Evolutionary conservation across 2,113 vertebrate genomes (phyloP).

Genomic region (Symphodus melops): DNA sequence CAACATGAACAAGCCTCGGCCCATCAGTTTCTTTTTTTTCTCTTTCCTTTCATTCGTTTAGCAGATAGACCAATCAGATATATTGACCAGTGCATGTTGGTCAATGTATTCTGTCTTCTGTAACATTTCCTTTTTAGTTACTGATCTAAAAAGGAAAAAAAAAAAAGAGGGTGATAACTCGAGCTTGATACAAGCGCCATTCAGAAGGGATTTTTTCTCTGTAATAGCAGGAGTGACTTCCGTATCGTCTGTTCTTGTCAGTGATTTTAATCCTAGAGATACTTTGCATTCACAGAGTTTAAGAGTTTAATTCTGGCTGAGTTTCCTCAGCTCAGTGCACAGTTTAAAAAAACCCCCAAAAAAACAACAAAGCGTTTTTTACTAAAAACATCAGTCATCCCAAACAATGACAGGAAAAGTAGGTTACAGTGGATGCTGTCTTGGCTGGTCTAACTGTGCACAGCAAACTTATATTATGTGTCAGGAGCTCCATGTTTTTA

Average conservation of each 20-base stretch:
- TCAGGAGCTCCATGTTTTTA: not conserved
- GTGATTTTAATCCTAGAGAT: slow-evolving; percentile 10
- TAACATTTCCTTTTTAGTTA: slow-evolving; percentile 13
- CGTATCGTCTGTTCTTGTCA: not conserved
- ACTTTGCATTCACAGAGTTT: too few species aligned
- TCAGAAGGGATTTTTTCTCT: slow-evolving; percentile 1
- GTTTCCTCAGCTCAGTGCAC: not conserved
- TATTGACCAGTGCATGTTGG: slow-evolving; percentile 20
- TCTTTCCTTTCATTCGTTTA: slow-evolving; percentile 10
- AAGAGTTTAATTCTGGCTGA: not conserved
- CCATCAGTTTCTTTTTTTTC: slow-evolving; percentile 14
- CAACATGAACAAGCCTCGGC: not conserved
- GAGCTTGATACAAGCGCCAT: not conserved
- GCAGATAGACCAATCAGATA: slow-evolving; percentile 18
- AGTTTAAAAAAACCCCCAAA: not conserved
- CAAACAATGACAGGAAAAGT: too few species aligned
- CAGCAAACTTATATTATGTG: not conserved
- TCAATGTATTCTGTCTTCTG: slow-evolving; percentile 13
- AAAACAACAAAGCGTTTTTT: not conserved
- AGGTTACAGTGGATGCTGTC: too few species aligned
- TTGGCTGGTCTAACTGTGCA: too few species aligned
- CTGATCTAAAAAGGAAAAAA: slow-evolving; percentile 2
- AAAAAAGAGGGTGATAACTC: not conserved
- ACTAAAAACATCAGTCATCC: too few species aligned
- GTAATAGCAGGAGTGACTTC: not conserved